Evolutionary conservation across 2,888 invertebrate genomes (phyloP).

Genomic region (Drosophila mimetica): DNA sequence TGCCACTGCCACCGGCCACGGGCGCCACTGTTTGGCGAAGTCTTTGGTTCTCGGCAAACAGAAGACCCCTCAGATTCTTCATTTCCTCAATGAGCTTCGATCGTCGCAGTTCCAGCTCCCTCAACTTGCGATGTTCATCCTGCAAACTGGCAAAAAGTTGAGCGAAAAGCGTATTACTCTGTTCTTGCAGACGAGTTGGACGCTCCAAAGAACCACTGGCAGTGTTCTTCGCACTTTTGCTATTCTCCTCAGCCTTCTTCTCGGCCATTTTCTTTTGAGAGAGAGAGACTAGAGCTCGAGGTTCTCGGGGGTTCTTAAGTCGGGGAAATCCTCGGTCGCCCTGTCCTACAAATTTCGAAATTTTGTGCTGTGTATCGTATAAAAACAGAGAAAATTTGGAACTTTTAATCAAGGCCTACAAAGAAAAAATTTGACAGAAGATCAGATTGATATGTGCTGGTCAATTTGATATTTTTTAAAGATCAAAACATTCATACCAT

Average conservation of each 20-base stretch:
- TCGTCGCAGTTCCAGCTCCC: slow-evolving; percentile 44
- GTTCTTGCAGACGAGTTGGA: background rate
- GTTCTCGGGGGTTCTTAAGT: background rate
- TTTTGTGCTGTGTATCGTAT: background rate
- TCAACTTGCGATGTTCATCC: slow-evolving; percentile 47
- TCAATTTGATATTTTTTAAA: no score
- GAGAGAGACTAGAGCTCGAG: background rate
- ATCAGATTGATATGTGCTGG: no score
- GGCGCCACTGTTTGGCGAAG: slow-evolving; percentile 15
- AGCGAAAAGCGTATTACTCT: slow-evolving; percentile 22
- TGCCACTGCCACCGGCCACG: background rate
- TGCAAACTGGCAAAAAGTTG: slow-evolving; percentile 50
- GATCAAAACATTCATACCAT: no score
- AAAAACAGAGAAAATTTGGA: no score
- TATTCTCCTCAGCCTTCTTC: background rate
- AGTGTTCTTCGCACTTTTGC: no score
- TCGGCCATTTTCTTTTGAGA: slow-evolving; percentile 3
- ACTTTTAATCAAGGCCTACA: no score
- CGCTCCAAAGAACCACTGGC: background rate
- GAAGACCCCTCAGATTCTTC: slow-evolving; percentile 20
- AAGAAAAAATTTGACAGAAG: no score
- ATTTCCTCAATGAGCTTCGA: slow-evolving; percentile 46
- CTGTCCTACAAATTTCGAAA: background rate
- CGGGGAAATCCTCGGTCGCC: background rate
- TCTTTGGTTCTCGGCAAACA: slow-evolving; percentile 33